Evolutionary conservation across 92 coral and sea anemone genomes (phyloP).

Genomic region (Virgularia gustaviana): DNA sequence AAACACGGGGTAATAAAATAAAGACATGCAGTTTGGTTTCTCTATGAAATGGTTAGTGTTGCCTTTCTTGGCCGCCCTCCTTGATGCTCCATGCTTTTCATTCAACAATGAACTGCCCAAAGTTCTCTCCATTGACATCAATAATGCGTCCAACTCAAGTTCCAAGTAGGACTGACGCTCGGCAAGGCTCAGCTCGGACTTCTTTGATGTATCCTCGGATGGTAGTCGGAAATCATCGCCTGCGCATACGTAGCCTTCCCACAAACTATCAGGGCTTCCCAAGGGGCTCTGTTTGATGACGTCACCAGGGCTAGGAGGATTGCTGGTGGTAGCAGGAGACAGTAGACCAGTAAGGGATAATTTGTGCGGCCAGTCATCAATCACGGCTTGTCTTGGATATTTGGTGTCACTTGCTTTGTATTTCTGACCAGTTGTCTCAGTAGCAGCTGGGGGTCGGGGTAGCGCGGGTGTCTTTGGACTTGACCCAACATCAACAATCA

Average conservation of each 20-base stretch:
- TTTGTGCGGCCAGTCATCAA: no score
- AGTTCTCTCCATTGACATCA: constrained; percentile 83
- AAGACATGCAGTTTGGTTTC: constrained; percentile 56
- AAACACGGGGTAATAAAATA: constrained; percentile 80
- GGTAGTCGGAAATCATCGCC: constrained; percentile 39
- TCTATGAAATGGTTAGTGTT: not conserved
- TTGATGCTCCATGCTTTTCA: not conserved
- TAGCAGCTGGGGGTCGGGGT: no score
- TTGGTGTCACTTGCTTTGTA: no score
- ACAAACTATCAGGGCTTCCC: constrained; percentile 11
- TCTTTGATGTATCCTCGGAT: not conserved
- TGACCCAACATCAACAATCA: no score
- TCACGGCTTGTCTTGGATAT: no score
- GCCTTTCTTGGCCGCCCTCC: constrained; percentile 25
- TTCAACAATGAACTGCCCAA: constrained; percentile 45
- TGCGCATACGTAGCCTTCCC: constrained; percentile 36
- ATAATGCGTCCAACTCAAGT: constrained; percentile 75
- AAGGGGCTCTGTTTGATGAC: not conserved
- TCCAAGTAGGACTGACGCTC: constrained; percentile 79
- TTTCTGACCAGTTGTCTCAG: no score
- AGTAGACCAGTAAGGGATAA: no score
- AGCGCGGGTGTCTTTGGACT: no score
- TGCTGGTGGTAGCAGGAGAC: not conserved
- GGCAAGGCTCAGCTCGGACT: constrained; percentile 48
- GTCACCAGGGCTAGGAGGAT: not conserved